A percentile compares a stretch with the other conserved stretches of the same genome.
These are phyloP conservation scores for Chaitophorus viminalis DNA, from an alignment of 2,888 invertebrate genomes.

Conservation along the genomic window DNA sequence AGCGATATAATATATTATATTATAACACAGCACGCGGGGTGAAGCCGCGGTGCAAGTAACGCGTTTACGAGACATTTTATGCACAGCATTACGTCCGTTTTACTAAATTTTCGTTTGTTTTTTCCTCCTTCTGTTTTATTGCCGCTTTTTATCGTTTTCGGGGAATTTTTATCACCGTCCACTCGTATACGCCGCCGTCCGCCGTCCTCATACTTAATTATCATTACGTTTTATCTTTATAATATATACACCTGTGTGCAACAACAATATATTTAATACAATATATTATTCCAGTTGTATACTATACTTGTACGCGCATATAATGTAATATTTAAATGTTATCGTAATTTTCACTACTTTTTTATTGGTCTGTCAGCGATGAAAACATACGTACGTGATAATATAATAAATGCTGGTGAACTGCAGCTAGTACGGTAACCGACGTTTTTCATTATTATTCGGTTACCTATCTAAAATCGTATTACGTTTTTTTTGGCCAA, in stretches of 20 bases:
- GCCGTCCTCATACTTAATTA: neutral
- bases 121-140: neutral
- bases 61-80: neutral
- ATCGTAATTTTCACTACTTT: neutral
- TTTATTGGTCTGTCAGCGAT: neutral
- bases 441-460: neutral
- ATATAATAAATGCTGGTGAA: neutral
- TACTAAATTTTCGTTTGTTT: conserved; percentile 2
- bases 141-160: neutral
- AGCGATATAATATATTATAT: neutral
- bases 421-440: neutral
- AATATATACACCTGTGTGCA: neutral
- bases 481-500: neutral
- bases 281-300: too few relatives aligned
- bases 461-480: neutral
- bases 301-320: too few relatives aligned
- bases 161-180: conserved; percentile 1
- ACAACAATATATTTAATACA: neutral
- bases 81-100: neutral
- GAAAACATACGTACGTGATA: neutral
- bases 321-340: neutral
- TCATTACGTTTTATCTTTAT: conserved; percentile 1
- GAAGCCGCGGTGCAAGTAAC: neutral
- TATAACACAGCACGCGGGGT: neutral
- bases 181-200: neutral